These are phyloP conservation scores for Neogobius melanostomus DNA, from an alignment of 2,113 vertebrate genomes.

Conservation along the genomic window DNA sequence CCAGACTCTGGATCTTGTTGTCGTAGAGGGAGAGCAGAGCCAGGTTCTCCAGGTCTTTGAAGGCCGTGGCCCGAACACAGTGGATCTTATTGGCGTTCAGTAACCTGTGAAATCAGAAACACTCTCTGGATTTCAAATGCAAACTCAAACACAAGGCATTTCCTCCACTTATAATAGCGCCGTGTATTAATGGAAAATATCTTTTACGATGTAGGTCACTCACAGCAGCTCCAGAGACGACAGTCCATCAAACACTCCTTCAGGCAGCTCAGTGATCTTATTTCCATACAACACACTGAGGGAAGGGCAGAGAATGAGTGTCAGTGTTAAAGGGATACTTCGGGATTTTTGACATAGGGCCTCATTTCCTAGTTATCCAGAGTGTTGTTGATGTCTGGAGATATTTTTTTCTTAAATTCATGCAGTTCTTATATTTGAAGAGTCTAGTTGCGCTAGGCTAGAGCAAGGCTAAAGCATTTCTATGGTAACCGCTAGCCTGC, in stretches of 20 bases:
- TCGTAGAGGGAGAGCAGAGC: slow-evolving; percentile 93
- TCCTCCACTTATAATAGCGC: too few species aligned
- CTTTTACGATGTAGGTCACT: slow-evolving; percentile 59
- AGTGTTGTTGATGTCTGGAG: too few species aligned
- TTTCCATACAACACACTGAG: slow-evolving; percentile 94
- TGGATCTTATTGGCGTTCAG: slow-evolving; percentile 97
- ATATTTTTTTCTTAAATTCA: too few species aligned
- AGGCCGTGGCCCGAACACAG: slow-evolving; percentile 85
- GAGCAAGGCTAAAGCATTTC: too few species aligned
- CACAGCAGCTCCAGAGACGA: slow-evolving; percentile 92
- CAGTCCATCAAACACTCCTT: slow-evolving; percentile 90
- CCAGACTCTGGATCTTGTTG: slow-evolving; percentile 95
- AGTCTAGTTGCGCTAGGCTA: too few species aligned
- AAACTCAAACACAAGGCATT: too few species aligned
- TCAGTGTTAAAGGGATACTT: too few species aligned
- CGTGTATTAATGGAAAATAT: too few species aligned
- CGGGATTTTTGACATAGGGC: too few species aligned
- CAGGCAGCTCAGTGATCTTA: slow-evolving; percentile 93
- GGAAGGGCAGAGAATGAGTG: slow-evolving; percentile 10
- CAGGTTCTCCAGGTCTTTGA: slow-evolving; percentile 93
- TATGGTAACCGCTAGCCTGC: too few species aligned
- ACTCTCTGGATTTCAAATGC: background rate
- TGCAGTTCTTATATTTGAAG: too few species aligned
- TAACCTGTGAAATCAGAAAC: slow-evolving; percentile 70
- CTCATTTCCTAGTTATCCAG: too few species aligned